These are phyloP conservation scores for Monarcha castaneiventris DNA, from an alignment of 2,113 vertebrate genomes.

Conservation along the genomic window DNA sequence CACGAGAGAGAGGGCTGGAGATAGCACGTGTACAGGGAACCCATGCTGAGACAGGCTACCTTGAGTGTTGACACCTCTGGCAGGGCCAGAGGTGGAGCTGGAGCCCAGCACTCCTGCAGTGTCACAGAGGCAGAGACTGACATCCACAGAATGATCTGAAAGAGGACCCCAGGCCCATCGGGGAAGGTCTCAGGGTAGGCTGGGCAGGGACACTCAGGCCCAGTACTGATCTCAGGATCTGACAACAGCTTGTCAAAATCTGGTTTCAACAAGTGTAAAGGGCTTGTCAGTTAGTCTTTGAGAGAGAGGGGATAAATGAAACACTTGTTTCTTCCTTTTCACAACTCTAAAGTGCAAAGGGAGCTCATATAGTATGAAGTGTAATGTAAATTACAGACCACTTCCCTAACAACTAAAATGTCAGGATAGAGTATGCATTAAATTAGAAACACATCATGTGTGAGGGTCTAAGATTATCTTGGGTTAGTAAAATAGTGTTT, in stretches of 20 bases:
- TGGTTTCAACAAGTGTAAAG: background rate
- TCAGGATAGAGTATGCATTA: background rate
- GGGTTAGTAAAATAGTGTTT: background rate
- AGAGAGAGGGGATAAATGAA: background rate
- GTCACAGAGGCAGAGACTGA: background rate
- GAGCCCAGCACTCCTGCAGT: background rate
- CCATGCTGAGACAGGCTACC: background rate
- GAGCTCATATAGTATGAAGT: background rate
- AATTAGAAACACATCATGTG: background rate
- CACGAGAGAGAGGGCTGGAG: background rate
- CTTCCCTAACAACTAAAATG: background rate
- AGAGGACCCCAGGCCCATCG: fast-evolving
- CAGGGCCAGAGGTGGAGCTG: background rate
- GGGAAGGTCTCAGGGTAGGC: fast-evolving
- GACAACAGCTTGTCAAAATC: background rate
- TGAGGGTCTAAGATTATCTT: background rate
- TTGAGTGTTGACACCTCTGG: background rate
- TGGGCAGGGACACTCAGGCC: background rate
- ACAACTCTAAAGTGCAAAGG: background rate
- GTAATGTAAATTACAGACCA: background rate
- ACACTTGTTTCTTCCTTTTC: background rate
- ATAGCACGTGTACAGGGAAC: fast-evolving
- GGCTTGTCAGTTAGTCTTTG: background rate
- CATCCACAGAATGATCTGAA: background rate
- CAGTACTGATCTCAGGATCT: background rate